Percentiles rank a stretch among this genome's conserved stretches.
These are phyloP conservation scores for Poeciliopsis turneri DNA, from an alignment of 2,797 vertebrate species.

Conservation along the genomic window DNA sequence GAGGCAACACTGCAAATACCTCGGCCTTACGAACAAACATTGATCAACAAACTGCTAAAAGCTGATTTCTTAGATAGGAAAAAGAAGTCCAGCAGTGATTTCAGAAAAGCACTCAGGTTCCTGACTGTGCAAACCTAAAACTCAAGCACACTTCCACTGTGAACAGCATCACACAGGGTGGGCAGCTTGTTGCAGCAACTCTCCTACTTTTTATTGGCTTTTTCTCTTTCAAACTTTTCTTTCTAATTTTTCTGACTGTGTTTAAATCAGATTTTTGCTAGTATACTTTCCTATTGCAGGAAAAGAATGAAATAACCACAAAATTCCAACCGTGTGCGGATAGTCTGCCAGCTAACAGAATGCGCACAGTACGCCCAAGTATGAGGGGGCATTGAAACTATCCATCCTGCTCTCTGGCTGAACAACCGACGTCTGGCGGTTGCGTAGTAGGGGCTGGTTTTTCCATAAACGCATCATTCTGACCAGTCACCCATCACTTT, in stretches of 20 bases:
- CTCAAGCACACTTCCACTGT: not conserved
- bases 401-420: no score
- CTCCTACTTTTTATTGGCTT: not conserved
- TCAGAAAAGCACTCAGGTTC: not conserved
- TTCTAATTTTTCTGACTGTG: not conserved
- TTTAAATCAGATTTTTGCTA: no score
- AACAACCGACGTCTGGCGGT: no score
- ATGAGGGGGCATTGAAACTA: no score
- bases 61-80: not conserved
- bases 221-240: not conserved
- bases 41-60: not conserved
- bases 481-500: no score
- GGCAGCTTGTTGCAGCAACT: not conserved
- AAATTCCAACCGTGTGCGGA: no score
- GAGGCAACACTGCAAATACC: not conserved
- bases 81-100: not conserved
- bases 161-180: not conserved
- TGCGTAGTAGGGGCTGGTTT: no score
- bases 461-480: no score
- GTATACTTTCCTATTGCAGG: no score
- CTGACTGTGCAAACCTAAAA: conserved; percentile 2
- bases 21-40: not conserved
- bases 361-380: no score
- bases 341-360: no score
- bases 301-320: no score